These are phyloP conservation scores for Drosophila grimshawi DNA, from an alignment of 1,140 invertebrate genomes.

Conservation along the genomic window DNA sequence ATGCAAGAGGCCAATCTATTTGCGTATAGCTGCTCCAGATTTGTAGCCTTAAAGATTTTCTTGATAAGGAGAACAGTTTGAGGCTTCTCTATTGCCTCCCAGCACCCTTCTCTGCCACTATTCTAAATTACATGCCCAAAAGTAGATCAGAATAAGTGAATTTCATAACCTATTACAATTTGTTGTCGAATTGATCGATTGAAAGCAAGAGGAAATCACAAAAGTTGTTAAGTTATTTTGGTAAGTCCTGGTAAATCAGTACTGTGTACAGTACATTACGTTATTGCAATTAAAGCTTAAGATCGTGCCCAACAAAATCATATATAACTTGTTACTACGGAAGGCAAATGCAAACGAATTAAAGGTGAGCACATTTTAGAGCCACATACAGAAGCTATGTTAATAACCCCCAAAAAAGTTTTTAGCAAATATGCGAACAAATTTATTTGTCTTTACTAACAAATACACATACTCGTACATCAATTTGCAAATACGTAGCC, in stretches of 20 bases:
- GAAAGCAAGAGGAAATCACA: neutral
- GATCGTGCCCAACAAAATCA: neutral
- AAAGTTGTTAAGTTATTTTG: neutral
- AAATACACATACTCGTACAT: neutral
- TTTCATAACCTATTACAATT: no score
- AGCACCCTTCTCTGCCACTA: no score
- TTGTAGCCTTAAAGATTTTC: no score
- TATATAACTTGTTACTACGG: neutral
- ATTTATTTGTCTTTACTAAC: neutral
- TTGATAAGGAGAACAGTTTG: no score
- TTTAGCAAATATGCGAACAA: neutral
- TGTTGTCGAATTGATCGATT: neutral
- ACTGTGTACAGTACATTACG: constrained; percentile 9
- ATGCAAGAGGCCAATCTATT: no score
- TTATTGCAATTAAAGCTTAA: neutral
- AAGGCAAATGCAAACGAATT: neutral
- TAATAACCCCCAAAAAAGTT: neutral
- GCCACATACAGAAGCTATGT: neutral
- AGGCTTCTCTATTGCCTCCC: no score
- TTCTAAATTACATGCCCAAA: neutral
- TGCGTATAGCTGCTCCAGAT: no score
- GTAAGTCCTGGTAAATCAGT: neutral
- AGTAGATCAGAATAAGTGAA: neutral
- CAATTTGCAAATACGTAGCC: neutral
- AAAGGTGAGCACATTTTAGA: neutral